A percentile compares a stretch with the other conserved stretches of the same genome.
Conservation (phyloP, 2,113 vertebrate species). For the Gobius niger region DNA sequence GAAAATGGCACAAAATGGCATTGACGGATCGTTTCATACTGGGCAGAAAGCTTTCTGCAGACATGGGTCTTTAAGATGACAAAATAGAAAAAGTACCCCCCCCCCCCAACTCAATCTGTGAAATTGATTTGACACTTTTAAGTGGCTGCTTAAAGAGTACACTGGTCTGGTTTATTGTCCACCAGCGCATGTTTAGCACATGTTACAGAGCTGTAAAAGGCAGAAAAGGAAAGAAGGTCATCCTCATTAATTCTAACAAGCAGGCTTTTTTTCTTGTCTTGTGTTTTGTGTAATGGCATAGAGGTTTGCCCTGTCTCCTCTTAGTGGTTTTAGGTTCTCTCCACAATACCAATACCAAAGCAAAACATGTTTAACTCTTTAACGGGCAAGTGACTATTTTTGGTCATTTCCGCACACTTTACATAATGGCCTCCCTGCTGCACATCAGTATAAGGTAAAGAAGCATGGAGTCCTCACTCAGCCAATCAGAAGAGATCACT, state of each 20-base stretch:
- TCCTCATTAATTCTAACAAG: not conserved
- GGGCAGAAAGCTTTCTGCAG: not conserved
- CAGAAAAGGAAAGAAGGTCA: not conserved
- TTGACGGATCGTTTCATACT: not conserved
- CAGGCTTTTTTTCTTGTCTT: not conserved
- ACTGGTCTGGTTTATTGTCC: not conserved
- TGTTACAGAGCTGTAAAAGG: not conserved
- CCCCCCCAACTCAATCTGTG: not conserved
- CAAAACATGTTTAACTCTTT: no score
- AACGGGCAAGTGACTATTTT: no score
- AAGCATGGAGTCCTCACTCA: no score
- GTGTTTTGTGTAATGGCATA: not conserved
- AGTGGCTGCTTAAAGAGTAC: not conserved
- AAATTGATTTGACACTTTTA: not conserved
- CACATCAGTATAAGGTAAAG: no score
- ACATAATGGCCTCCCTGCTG: no score
- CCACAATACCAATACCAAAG: no score
- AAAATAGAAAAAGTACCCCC: not conserved
- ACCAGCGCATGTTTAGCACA: not conserved
- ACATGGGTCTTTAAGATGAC: not conserved
- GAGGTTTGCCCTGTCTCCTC: no score
- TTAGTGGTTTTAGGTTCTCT: no score
- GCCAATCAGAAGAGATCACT: no score
- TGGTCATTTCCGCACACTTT: no score
- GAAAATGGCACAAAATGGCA: slow-evolving; percentile 3